Percentiles rank a stretch among this genome's conserved stretches.
Conservation (phyloP, 2,113 vertebrate genomes). For the Noctilio leporinus region DNA sequence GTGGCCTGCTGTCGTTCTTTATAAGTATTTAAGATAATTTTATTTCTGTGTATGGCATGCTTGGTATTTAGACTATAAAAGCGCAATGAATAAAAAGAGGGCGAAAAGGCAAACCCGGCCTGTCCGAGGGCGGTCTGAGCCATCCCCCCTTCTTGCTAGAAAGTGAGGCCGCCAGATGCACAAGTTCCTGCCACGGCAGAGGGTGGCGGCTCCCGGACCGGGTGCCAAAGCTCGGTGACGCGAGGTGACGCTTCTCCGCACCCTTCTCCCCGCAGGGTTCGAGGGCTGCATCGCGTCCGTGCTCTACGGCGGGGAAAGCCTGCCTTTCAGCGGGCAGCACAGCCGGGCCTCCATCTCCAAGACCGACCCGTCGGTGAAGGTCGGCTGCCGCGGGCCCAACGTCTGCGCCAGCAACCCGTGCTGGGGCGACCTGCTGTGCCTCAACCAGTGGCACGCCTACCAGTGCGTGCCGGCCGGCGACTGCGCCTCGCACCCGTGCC, state of each 20-base stretch:
- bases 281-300: conserved; percentile 91
- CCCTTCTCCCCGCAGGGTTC: conserved; percentile 82
- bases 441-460: conserved; percentile 95
- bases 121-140: fast-evolving
- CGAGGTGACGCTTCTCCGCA: background rate
- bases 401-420: conserved; percentile 93
- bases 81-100: background rate
- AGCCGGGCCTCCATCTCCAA: conserved; percentile 84
- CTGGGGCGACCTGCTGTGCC: conserved; percentile 91
- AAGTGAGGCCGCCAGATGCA: background rate
- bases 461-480: conserved; percentile 91
- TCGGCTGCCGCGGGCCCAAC: conserved; percentile 92
- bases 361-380: conserved; percentile 88
- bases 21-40: background rate
- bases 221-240: background rate
- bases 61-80: background rate
- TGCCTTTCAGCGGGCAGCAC: conserved; percentile 92
- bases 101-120: background rate
- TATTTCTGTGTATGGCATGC: background rate
- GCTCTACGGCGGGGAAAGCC: conserved; percentile 87
- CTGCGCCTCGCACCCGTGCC: conserved; percentile 91
- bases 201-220: background rate
- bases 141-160: background rate
- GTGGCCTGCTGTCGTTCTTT: background rate
- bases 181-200: too few species aligned